phyloP scores from a whole-genome alignment of 2,888 invertebrate genomes.

The Hydrotaea cyrtoneurina region DNA sequence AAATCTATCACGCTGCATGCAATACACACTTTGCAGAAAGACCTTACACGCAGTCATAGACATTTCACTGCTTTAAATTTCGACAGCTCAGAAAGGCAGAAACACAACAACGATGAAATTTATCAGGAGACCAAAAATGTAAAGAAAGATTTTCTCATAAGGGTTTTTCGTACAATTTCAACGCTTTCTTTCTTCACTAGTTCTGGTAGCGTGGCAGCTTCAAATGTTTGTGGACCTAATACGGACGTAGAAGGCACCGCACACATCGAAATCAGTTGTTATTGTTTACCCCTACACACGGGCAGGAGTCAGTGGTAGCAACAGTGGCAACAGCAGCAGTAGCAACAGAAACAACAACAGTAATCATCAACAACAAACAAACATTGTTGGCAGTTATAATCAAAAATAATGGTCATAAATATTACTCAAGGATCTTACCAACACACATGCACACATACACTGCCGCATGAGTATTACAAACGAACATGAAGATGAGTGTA shows the following conservation, averaged over 20 bases:
- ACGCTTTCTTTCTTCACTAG: not conserved
- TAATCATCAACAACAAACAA: constrained; percentile 32
- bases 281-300: constrained; percentile 22
- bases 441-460: constrained; percentile 16
- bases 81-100: not conserved
- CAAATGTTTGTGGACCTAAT: not conserved
- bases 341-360: constrained; percentile 17
- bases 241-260: not conserved
- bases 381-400: constrained; percentile 59
- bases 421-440: constrained; percentile 60
- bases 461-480: constrained; percentile 19
- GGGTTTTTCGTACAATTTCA: not conserved
- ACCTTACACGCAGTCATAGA: constrained; percentile 18
- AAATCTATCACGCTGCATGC: too few species aligned
- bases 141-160: not conserved
- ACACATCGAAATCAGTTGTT: constrained; percentile 1
- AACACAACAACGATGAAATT: not conserved
- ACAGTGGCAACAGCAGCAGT: constrained; percentile 42
- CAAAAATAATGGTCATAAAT: constrained; percentile 67
- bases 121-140: not conserved
- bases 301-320: constrained; percentile 16
- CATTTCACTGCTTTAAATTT: not conserved
- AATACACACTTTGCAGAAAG: not conserved
- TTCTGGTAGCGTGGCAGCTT: not conserved
- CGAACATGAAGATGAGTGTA: not conserved